Evolutionary conservation across 1,140 invertebrate species (phyloP).

Genomic region (Gonioctena quinquepunctata): DNA sequence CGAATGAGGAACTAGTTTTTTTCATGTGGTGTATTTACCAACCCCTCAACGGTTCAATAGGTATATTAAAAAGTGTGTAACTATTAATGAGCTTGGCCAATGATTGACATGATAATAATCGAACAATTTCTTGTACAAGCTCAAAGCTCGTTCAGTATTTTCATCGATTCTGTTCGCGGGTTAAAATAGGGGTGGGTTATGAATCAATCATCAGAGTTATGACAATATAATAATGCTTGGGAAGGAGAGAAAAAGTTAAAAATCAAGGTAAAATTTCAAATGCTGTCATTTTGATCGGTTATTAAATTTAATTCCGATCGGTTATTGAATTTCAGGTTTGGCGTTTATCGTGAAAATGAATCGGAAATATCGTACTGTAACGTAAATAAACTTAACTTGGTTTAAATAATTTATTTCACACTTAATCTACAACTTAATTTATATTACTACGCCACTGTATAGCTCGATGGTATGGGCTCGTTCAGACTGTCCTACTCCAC

Average conservation of each 20-base stretch:
- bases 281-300: background rate
- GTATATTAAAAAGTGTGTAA: background rate
- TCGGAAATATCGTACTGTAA: too few species aligned
- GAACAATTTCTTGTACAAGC: background rate
- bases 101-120: background rate
- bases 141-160: background rate
- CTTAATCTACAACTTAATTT: too few species aligned
- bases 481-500: too few species aligned
- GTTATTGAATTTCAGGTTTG: background rate
- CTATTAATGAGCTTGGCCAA: background rate
- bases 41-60: too few species aligned
- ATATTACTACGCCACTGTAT: too few species aligned
- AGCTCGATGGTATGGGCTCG: too few species aligned
- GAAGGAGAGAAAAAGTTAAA: background rate
- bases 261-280: background rate
- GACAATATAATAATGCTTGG: background rate
- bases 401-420: too few species aligned
- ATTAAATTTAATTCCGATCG: too few species aligned
- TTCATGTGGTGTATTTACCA: too few species aligned
- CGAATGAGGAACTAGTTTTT: background rate
- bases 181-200: background rate
- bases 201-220: background rate
- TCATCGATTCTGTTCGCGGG: background rate
- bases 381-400: too few species aligned
- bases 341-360: background rate